phyloP scores from a whole-genome alignment of 2,113 vertebrate genomes.

The Istiophorus platypterus region DNA sequence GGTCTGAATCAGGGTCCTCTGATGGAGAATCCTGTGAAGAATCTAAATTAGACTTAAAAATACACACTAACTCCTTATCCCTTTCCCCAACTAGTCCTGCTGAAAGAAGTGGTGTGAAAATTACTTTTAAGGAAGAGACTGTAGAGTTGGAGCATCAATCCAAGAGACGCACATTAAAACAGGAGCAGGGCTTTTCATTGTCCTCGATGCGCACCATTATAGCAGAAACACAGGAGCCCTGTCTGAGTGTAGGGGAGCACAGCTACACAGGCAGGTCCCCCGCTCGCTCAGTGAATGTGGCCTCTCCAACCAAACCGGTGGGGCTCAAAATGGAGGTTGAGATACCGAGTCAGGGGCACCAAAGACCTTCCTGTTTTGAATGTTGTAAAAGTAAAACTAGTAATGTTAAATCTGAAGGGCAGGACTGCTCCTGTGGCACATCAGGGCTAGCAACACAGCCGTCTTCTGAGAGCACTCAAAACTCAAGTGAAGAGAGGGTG shows the following conservation, averaged over 20 bases:
- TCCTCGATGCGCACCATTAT: slow-evolving; percentile 54
- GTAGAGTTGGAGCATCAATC: slow-evolving; percentile 42
- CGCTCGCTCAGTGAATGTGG: slow-evolving; percentile 77
- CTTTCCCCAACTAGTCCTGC: slow-evolving; percentile 14
- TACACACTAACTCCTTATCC: slow-evolving; percentile 32
- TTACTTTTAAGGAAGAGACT: slow-evolving; percentile 50
- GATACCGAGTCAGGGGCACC: slow-evolving; percentile 35
- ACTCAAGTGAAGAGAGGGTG: slow-evolving; percentile 74
- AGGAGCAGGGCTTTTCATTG: slow-evolving; percentile 43
- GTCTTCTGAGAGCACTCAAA: slow-evolving; percentile 57
- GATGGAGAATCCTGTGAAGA: slow-evolving; percentile 58
- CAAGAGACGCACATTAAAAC: slow-evolving; percentile 41
- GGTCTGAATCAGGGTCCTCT: slow-evolving; percentile 57
- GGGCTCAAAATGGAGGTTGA: slow-evolving; percentile 81
- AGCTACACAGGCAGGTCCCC: slow-evolving; percentile 82
- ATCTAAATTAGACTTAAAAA: slow-evolving; percentile 52
- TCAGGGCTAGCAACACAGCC: slow-evolving; percentile 17
- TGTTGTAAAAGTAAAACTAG: slow-evolving; percentile 48
- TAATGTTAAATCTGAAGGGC: slow-evolving; percentile 35
- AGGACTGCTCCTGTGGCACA: slow-evolving; percentile 26
- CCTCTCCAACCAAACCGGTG: slow-evolving; percentile 75
- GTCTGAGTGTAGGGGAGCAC: slow-evolving; percentile 73
- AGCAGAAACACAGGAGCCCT: slow-evolving; percentile 64
- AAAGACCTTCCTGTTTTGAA: slow-evolving; percentile 58
- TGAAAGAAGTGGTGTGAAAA: slow-evolving; percentile 25